A percentile compares a stretch with the other conserved stretches of the same genome.
phyloP scores from a whole-genome alignment of 1,140 invertebrate genomes.

The Ctenoplectra terminalis region DNA sequence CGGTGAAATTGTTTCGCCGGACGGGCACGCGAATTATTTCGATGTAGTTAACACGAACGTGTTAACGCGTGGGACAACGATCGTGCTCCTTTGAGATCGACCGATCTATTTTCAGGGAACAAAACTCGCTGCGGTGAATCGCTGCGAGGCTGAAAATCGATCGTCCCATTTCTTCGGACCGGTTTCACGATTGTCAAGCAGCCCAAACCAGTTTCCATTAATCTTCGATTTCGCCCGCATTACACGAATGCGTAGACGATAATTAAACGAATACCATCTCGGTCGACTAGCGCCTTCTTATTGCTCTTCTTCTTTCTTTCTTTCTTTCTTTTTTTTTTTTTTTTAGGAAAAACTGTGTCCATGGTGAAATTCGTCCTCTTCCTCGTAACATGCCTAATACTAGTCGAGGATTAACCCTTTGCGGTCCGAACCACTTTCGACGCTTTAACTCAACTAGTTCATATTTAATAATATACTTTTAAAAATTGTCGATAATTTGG shows the following conservation, averaged over 20 bases:
- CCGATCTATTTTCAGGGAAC: conserved; percentile 26
- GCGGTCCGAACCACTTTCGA: too few relatives aligned
- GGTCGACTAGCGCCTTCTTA: neutral
- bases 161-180: conserved; percentile 60
- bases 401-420: too few relatives aligned
- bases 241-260: neutral
- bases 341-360: neutral
- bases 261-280: conserved; percentile 13
- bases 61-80: neutral
- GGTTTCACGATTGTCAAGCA: conserved; percentile 55
- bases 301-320: too few relatives aligned
- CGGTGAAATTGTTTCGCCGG: conserved; percentile 9
- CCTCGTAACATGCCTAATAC: neutral
- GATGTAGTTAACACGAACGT: neutral
- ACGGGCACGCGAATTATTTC: neutral
- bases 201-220: conserved; percentile 49
- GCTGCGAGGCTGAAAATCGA: conserved; percentile 49
- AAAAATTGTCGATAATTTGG: too few relatives aligned
- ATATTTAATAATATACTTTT: too few relatives aligned
- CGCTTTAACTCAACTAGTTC: too few relatives aligned
- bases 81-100: neutral
- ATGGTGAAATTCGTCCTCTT: neutral
- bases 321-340: neutral
- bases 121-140: conserved; percentile 7
- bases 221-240: conserved; percentile 46